These are phyloP conservation scores for Linepithema humile DNA, from an alignment of 1,140 invertebrate species.

Conservation along the genomic window DNA sequence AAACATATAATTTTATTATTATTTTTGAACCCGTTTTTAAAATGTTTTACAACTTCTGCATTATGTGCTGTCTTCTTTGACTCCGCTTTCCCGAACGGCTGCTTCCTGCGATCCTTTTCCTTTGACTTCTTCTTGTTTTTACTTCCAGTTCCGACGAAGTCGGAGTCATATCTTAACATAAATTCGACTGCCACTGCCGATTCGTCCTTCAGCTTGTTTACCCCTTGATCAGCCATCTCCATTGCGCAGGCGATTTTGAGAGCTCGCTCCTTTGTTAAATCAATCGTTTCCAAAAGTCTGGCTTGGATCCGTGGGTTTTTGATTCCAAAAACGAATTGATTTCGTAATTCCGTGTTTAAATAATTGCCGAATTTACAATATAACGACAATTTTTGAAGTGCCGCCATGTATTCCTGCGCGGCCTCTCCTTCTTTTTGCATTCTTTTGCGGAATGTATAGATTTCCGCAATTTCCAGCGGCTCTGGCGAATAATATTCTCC, in stretches of 20 bases:
- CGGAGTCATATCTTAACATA: no score
- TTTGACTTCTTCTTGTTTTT: not conserved
- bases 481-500: constrained; percentile 55
- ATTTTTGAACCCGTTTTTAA: not conserved
- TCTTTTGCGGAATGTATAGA: constrained; percentile 59
- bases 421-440: constrained; percentile 63
- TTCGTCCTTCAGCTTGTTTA: not conserved
- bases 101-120: not conserved
- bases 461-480: constrained; percentile 67
- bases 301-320: constrained; percentile 30
- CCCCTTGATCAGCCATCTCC: not conserved
- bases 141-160: not conserved
- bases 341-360: constrained; percentile 60
- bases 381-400: constrained; percentile 50
- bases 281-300: not conserved
- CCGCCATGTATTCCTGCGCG: constrained; percentile 54
- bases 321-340: constrained; percentile 69
- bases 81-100: not conserved
- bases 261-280: not conserved
- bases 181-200: not conserved
- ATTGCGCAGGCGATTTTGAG: not conserved
- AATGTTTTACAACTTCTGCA: not conserved
- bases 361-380: constrained; percentile 66
- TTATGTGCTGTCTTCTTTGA: not conserved
- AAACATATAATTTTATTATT: not conserved